Percentiles rank a stretch among this genome's conserved stretches.
These are phyloP conservation scores for Holothuria leucospilota DNA, from an alignment of 53 echinoderm and acorn worm genomes.

Conservation along the genomic window DNA sequence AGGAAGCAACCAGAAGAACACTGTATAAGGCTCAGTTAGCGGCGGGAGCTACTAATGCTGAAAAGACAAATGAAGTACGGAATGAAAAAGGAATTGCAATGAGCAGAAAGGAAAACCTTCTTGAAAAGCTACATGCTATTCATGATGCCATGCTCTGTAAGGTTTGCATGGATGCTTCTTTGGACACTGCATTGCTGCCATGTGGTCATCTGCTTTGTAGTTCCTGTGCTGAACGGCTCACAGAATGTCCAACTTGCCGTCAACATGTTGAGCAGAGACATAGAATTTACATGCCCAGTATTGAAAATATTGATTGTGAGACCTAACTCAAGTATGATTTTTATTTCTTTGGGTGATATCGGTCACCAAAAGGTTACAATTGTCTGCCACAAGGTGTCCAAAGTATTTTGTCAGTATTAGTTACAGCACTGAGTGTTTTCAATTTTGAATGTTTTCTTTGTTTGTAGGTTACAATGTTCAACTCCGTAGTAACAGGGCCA, in stretches of 20 bases:
- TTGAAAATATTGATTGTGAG: background rate
- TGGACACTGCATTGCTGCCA: constrained; percentile 88
- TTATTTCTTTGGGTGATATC: no score
- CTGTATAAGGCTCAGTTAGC: constrained; percentile 61
- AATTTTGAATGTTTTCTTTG: no score
- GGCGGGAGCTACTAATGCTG: constrained; percentile 19
- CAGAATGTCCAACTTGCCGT: constrained; percentile 79
- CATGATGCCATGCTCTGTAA: constrained; percentile 79
- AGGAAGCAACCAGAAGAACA: constrained; percentile 82
- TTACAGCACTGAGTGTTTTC: no score
- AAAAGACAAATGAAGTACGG: background rate
- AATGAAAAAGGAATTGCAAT: background rate
- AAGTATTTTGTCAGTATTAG: no score
- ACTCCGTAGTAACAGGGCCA: no score
- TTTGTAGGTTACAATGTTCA: no score
- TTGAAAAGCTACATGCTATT: constrained; percentile 68
- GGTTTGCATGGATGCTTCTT: constrained; percentile 84
- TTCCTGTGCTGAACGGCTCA: constrained; percentile 72
- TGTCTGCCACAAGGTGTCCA: no score
- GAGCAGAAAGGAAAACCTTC: constrained; percentile 35
- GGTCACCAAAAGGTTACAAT: no score
- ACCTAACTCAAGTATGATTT: no score
- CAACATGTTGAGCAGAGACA: constrained; percentile 72
- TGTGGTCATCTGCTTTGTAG: constrained; percentile 87
- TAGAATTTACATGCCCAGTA: constrained; percentile 70